phyloP scores from a whole-genome alignment of 2,888 invertebrate genomes.

The Himalopsyche tibetana region DNA sequence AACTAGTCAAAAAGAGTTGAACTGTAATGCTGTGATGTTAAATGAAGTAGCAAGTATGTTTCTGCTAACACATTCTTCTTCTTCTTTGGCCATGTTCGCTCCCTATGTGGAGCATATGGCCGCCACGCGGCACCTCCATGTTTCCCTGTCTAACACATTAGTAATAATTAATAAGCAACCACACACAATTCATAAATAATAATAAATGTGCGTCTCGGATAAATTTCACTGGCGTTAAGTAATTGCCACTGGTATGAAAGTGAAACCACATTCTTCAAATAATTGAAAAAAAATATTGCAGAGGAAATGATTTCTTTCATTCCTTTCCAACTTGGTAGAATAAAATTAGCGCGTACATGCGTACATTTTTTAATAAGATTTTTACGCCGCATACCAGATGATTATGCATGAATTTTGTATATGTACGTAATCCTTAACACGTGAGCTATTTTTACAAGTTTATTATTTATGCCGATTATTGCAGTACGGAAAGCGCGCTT shows the following conservation, averaged over 20 bases:
- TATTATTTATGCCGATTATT: not conserved
- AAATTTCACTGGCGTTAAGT: not conserved
- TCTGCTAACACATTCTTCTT: too few species aligned
- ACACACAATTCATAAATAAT: not conserved
- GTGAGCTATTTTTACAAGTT: not conserved
- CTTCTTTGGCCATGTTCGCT: too few species aligned
- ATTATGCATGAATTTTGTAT: not conserved
- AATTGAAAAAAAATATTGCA: slow-evolving; percentile 37
- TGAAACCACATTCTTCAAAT: slow-evolving; percentile 61
- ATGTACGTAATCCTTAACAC: not conserved
- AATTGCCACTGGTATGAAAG: slow-evolving; percentile 45
- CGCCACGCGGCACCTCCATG: too few species aligned
- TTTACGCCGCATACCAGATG: not conserved
- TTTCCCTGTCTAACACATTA: too few species aligned
- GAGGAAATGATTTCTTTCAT: slow-evolving; percentile 8
- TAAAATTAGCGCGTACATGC: slow-evolving; percentile 1
- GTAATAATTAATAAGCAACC: not conserved
- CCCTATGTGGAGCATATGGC: too few species aligned
- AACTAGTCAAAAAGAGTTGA: too few species aligned
- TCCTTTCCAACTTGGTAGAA: not conserved
- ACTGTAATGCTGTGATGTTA: not conserved
- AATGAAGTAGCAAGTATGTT: not conserved
- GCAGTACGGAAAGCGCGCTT: too few species aligned
- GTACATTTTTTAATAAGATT: not conserved
- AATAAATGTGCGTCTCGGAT: slow-evolving; percentile 43